phyloP scores from a whole-genome alignment of 2,888 invertebrate genomes.

The Cheilosia urbana region DNA sequence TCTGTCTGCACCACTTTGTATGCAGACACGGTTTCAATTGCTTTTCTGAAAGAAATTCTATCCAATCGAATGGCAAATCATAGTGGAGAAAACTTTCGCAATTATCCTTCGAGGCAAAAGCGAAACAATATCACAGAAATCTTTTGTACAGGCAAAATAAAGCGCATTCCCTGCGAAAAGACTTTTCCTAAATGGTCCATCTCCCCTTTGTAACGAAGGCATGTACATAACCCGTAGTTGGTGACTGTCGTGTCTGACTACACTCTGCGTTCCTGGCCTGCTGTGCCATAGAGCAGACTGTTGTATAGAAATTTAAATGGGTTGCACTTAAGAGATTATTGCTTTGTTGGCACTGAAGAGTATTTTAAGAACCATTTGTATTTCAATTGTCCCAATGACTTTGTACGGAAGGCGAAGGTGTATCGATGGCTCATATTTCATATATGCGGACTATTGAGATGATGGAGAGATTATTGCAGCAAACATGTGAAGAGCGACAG shows the following conservation, averaged over 20 bases:
- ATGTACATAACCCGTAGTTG: conserved; percentile 23
- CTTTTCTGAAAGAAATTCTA: conserved; percentile 21
- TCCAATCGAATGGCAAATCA: conserved; percentile 50
- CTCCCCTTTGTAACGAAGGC: conserved; percentile 35
- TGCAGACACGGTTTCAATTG: conserved; percentile 7
- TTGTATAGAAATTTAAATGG: conserved; percentile 57
- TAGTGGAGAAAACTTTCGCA: conserved; percentile 65
- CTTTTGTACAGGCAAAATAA: conserved; percentile 62
- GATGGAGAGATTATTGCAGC: conserved; percentile 27
- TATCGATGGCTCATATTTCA: conserved; percentile 40
- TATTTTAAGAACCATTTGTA: conserved; percentile 60
- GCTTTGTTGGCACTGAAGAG: conserved; percentile 59
- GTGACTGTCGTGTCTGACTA: conserved; percentile 49
- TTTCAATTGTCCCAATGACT: conserved; percentile 67
- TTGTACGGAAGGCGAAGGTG: conserved; percentile 26
- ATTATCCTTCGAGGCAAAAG: conserved; percentile 63
- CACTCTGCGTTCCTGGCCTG: conserved; percentile 19
- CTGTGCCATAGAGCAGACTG: conserved; percentile 18
- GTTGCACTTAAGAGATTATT: conserved; percentile 63
- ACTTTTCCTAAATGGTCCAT: conserved; percentile 50
- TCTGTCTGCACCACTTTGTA: neutral
- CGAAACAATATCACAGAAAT: conserved; percentile 61
- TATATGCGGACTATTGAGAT: conserved; percentile 45
- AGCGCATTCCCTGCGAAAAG: conserved; percentile 55
- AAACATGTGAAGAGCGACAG: conserved; percentile 6